Evolutionary conservation across 2,888 invertebrate species (phyloP).

Genomic region (Nycteola revayana): DNA sequence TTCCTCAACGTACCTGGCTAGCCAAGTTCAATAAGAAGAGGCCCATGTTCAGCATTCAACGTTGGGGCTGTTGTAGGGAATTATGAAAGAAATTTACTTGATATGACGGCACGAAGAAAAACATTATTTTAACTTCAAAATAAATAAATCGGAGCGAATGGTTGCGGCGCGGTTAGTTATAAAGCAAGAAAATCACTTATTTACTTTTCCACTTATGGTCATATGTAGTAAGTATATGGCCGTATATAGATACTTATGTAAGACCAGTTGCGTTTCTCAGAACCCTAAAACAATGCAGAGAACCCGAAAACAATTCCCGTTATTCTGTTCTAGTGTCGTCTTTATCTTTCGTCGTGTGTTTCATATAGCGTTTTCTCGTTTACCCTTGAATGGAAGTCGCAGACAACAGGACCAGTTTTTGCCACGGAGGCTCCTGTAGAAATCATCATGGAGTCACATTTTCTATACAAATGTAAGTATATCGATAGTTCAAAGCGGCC

Average conservation of each 20-base stretch:
- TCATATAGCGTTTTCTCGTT: conserved; percentile 45
- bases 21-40: too few species aligned
- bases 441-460: conserved; percentile 37
- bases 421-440: conserved; percentile 38
- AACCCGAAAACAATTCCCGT: conserved; percentile 58
- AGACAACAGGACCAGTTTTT: conserved; percentile 72
- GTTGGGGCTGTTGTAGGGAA: too few species aligned
- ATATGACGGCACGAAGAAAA: too few species aligned
- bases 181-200: conserved; percentile 14
- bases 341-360: conserved; percentile 31
- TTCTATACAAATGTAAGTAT: conserved; percentile 21
- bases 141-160: too few species aligned
- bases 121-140: too few species aligned
- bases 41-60: too few species aligned
- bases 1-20: too few species aligned
- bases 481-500: conserved; percentile 1
- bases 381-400: conserved; percentile 71
- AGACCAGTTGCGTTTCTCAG: conserved; percentile 31
- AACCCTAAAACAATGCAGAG: conserved; percentile 33
- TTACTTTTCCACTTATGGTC: conserved; percentile 1
- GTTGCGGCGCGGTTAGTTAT: conserved; percentile 8
- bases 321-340: conserved; percentile 53
- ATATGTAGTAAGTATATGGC: too few species aligned
- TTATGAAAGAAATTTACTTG: too few species aligned
- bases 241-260: conserved; percentile 9